Conservation (phyloP, 2,797 vertebrate genomes). For the Hipposideros larvatus region DNA sequence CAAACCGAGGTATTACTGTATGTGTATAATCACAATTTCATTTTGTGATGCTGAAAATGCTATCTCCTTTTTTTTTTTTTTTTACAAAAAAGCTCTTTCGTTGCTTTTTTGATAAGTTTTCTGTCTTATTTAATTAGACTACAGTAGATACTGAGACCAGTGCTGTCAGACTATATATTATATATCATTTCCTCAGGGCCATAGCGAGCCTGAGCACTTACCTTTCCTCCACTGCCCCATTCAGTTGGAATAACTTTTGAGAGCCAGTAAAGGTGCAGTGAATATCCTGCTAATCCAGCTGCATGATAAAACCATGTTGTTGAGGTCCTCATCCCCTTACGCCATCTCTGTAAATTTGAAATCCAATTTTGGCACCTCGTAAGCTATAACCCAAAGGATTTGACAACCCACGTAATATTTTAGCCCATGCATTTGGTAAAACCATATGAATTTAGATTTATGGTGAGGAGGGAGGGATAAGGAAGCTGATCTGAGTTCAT, state of each 20-base stretch:
- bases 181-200: neutral
- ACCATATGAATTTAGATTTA: constrained; percentile 53
- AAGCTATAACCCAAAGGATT: constrained; percentile 1
- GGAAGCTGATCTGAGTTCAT: constrained; percentile 47
- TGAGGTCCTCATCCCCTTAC: neutral
- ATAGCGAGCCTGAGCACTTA: neutral
- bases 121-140: constrained; percentile 43
- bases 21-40: neutral
- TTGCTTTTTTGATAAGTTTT: constrained; percentile 30
- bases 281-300: neutral
- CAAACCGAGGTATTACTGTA: no score
- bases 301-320: neutral
- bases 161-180: neutral
- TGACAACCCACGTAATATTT: constrained; percentile 33
- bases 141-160: neutral
- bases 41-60: constrained; percentile 23
- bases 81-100: neutral
- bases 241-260: constrained; percentile 1
- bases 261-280: neutral
- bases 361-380: constrained; percentile 2
- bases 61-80: neutral
- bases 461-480: neutral
- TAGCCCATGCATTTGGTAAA: neutral
- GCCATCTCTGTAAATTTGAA: neutral
- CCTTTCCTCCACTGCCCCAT: neutral